Evolutionary conservation across 1,140 invertebrate genomes (phyloP), one percentile per base, ranked within the genome.

Genomic region (Dolichoris vasculosae): DNA sequence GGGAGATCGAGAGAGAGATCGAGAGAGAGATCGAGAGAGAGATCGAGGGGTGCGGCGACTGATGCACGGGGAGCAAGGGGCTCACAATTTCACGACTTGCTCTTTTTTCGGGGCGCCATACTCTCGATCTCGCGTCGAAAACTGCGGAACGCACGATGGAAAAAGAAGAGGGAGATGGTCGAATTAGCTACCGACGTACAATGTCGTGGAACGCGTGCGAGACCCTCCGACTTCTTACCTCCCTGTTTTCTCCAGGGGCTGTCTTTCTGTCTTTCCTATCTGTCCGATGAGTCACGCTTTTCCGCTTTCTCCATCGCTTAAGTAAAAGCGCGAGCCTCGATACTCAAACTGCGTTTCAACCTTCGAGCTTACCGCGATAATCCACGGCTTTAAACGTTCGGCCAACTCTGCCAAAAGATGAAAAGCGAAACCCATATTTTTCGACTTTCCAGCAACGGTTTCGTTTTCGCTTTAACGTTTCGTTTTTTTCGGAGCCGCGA

Each of bases 131-230:
- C 38, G 69, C 69, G 20, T 73, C 38, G 13, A 26, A 71, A 71
- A 40, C 35, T 71, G 17, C 38, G 38, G 20, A 20, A 73, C 15
- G 20, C 7, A 23, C 9, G 30, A 30, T 30, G 20, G 63, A 43
- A 35, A 32, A 30, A 20, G 17, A 35, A 35, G 32, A 30, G 38
- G 20, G 32, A 35, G 59, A 40, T 20, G 8, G 7, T 13, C 30
- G 67, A 75, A 83, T 83, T 83, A 83, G 71, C 71, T 83, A 63
- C 67, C 81, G 69, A 71, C 48, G 13, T 59, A 73, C 38, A 67
- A 43, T 73, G 69, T 73, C 43, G 69, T 6, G 69, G 69, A 43
- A 4, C 32, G 38, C 38, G 69, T 43, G 38, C 67, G 35, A 71
- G 35, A 40, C 2, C 13, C 35, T 40, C 13, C 15, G 6, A 17